Evolutionary conservation across 2,797 vertebrate genomes (phyloP).

Genomic region (Sciurus carolinensis): DNA sequence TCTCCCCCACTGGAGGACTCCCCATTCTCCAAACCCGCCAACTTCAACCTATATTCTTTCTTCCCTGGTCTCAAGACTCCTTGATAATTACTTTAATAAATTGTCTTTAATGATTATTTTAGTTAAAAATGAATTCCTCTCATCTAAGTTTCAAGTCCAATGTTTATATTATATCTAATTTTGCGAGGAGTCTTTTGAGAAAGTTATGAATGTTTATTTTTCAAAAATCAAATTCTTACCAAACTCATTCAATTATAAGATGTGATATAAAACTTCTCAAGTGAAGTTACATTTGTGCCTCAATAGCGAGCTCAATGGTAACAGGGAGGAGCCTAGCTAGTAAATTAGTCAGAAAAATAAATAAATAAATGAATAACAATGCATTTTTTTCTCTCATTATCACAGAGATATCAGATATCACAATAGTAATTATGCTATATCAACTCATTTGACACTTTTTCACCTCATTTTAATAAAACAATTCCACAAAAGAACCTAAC

Average conservation of each 20-base stretch:
- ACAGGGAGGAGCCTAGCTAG: not conserved
- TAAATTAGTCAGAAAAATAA: not conserved
- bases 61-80: not conserved
- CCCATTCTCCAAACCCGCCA: not conserved
- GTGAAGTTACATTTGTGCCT: not conserved
- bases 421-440: constrained; percentile 33
- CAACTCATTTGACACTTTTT: not conserved
- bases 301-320: not conserved
- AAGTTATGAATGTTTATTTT: constrained; percentile 56
- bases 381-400: not conserved
- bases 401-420: not conserved
- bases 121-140: constrained; percentile 42
- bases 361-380: not conserved
- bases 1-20: not conserved
- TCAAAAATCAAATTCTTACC: constrained; percentile 32
- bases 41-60: not conserved
- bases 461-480: not conserved
- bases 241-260: constrained; percentile 6
- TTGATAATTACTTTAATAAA: constrained; percentile 3
- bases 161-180: constrained; percentile 26
- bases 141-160: constrained; percentile 46
- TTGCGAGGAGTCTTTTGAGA: not conserved
- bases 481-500: not conserved
- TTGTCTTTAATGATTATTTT: constrained; percentile 14
- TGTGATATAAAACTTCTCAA: constrained; percentile 9